Conservation (phyloP, 1,140 invertebrate genomes). For the Sesamia nonagrioides region DNA sequence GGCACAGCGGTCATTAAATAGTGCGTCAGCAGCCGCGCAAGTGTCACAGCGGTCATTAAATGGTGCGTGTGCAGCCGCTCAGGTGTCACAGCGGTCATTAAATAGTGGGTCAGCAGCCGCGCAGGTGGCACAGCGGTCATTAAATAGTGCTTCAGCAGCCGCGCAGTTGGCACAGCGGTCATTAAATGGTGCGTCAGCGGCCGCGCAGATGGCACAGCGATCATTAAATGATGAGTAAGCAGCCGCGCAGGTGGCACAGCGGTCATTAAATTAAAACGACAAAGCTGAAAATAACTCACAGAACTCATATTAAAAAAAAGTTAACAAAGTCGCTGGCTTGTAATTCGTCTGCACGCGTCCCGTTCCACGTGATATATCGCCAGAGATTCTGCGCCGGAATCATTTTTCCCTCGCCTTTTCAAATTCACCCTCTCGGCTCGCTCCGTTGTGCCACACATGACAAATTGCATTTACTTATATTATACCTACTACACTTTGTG, state of each 20-base stretch:
- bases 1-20: too few species aligned
- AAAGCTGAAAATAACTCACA: constrained; percentile 32
- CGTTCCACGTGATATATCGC: constrained; percentile 14
- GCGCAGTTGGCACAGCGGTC: too few species aligned
- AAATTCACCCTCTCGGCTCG: constrained; percentile 32
- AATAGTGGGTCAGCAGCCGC: too few species aligned
- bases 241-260: too few species aligned
- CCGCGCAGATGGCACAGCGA: too few species aligned
- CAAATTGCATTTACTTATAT: constrained; percentile 43
- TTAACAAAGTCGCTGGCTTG: constrained; percentile 30
- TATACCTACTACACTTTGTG: constrained; percentile 3
- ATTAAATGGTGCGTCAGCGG: too few species aligned
- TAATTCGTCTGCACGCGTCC: constrained; percentile 29
- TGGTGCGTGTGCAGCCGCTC: too few species aligned
- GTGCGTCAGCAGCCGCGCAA: too few species aligned
- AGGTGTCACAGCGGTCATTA: too few species aligned
- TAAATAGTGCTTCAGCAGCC: too few species aligned
- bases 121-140: constrained; percentile 1
- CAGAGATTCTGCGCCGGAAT: constrained; percentile 13
- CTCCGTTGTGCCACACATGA: constrained; percentile 15
- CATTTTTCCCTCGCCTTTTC: constrained; percentile 38
- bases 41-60: too few species aligned
- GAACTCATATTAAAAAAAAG: constrained; percentile 33
- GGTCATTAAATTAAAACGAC: constrained; percentile 23
- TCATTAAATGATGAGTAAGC: too few species aligned